Evolutionary conservation across 2,797 vertebrate species (phyloP), one percentile per base, ranked within the genome.

Genomic region (Hapalemur alaotrensis): DNA sequence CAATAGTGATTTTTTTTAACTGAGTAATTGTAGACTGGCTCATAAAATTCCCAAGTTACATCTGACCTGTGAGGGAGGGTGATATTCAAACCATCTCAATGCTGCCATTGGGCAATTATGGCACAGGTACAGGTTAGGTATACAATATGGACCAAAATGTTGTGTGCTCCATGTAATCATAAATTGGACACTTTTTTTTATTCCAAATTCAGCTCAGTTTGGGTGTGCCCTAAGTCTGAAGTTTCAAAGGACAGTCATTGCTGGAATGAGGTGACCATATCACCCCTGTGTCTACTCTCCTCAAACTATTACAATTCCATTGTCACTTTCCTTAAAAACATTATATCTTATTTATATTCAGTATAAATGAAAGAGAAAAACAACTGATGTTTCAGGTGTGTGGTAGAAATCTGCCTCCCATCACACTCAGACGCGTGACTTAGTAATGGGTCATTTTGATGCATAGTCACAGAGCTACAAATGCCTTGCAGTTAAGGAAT

Each of bases 281-380:
- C n/a, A 90, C 1, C 1, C 13, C 57, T 76, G 17, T 32, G 14
- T 41, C 18, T 7, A 28, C 2, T 46, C 30, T 23, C 18, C 41
- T 96, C 38, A 87, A 84, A 38, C 38, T 73, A 52, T 67, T 38
- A 12, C 52, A n/a, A 18, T 86, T 57, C 18, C 14, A 63, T 15
- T 70, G 7, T 23, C 52, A 59, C 13, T 89, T 95, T 50, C 38
- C 15, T 32, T 59, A 54, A 41, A 89, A 48, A 25, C 6, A 30
- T 46, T 82, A 11, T 28, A n/a, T 72, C 63, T 63, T 14, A 41
- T 81, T 89, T 81, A 76, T 38, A 78, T 65, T 90, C 28, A 30
- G n/a, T 80, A 11, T 61, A 95, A 12, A 63, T 61, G 41, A 93
- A 91, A 78, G n/a, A 92, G 46, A 13, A 94, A 92, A 81, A 54